These are phyloP conservation scores for Gopherus evgoodei DNA, from an alignment of 2,113 vertebrate species.

Conservation along the genomic window DNA sequence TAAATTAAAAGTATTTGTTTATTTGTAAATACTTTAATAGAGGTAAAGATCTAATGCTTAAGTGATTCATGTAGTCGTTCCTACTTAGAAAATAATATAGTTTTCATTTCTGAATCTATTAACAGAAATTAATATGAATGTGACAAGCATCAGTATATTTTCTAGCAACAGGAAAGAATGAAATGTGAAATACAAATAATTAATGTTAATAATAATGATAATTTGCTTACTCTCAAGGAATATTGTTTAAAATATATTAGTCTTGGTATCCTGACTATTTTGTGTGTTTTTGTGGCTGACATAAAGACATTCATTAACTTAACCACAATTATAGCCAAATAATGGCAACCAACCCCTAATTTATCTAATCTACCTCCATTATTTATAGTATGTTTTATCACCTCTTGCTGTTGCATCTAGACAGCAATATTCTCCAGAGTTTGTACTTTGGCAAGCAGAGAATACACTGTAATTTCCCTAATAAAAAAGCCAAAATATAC, in stretches of 20 bases:
- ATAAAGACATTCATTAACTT: background rate
- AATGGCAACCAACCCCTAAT: background rate
- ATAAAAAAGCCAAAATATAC: background rate
- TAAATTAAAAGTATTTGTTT: slow-evolving; percentile 45
- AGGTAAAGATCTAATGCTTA: slow-evolving; percentile 7
- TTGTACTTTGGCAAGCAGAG: background rate
- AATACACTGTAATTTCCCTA: background rate
- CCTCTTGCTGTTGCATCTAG: background rate
- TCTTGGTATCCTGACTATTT: background rate
- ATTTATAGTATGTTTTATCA: background rate
- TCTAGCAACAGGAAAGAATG: background rate
- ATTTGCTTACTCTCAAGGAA: background rate
- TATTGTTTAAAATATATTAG: background rate
- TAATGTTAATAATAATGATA: background rate
- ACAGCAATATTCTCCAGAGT: background rate
- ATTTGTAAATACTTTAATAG: slow-evolving; percentile 40
- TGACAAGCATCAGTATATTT: slow-evolving; percentile 31
- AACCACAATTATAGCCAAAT: background rate
- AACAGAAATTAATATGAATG: background rate
- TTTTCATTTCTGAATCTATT: slow-evolving; percentile 30
- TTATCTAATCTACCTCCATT: background rate
- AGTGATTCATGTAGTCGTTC: background rate
- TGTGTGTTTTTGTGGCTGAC: background rate
- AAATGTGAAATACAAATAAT: background rate
- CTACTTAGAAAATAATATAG: slow-evolving; percentile 21